Percentiles rank a stretch among this genome's conserved stretches.
Conservation (phyloP, 2,888 invertebrate species). For the Epistrophella euchroma region DNA sequence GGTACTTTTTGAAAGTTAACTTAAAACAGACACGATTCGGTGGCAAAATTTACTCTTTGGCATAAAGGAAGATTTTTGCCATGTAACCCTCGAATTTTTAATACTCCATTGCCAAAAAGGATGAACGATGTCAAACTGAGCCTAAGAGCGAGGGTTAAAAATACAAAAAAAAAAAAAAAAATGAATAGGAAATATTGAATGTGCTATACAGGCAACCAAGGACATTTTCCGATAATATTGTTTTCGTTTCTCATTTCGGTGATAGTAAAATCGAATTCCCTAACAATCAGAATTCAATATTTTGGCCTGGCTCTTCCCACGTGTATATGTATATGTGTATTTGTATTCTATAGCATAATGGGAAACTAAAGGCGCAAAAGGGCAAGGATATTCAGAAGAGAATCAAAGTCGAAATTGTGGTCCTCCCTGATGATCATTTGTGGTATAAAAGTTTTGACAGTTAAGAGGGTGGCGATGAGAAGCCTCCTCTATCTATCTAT, state of each 20-base stretch:
- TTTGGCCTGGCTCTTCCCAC: background rate
- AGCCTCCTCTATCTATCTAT: background rate
- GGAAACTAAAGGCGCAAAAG: slow-evolving; percentile 20
- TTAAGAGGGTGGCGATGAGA: slow-evolving; percentile 66
- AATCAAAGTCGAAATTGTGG: slow-evolving; percentile 46
- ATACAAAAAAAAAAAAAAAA: background rate
- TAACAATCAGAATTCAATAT: slow-evolving; percentile 44
- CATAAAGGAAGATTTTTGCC: slow-evolving; percentile 38
- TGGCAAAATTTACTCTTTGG: slow-evolving; percentile 35
- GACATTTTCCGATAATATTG: slow-evolving; percentile 45
- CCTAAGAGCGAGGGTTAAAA: background rate
- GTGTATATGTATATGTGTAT: no score
- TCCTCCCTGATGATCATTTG: slow-evolving; percentile 42
- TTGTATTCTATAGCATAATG: slow-evolving; percentile 11
- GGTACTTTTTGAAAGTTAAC: slow-evolving; percentile 47
- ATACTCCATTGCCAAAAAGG: slow-evolving; percentile 25
- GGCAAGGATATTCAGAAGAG: slow-evolving; percentile 28
- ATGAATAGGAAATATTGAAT: slow-evolving; percentile 14
- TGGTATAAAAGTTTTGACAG: slow-evolving; percentile 30
- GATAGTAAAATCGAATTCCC: slow-evolving; percentile 34
- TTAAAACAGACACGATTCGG: slow-evolving; percentile 43
- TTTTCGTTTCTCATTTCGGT: slow-evolving; percentile 15
- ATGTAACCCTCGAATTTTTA: slow-evolving; percentile 13
- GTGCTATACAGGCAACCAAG: slow-evolving; percentile 3
- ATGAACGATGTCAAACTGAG: slow-evolving; percentile 40